phyloP scores from a whole-genome alignment of 2,797 vertebrate species.

The Rhodeus uyekii region DNA sequence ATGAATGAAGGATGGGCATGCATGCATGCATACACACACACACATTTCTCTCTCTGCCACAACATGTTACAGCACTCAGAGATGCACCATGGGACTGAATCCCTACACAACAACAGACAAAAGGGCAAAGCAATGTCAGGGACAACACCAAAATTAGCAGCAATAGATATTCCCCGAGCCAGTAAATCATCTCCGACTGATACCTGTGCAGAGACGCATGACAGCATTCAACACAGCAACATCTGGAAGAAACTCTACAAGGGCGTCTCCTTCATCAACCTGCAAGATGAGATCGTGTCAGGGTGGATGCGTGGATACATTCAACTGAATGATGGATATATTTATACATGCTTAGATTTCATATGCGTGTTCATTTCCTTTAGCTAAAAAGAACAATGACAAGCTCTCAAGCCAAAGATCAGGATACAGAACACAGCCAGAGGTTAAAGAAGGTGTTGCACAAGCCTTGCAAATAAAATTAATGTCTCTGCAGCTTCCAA shows the following conservation, averaged over 20 bases:
- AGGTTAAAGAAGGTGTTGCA: background rate
- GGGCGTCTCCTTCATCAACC: background rate
- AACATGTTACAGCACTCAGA: background rate
- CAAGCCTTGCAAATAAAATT: background rate
- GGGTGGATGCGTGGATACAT: background rate
- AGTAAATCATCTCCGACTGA: background rate
- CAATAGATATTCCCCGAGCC: background rate
- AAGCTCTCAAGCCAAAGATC: conserved; percentile 1
- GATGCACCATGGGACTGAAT: background rate
- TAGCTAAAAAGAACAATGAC: background rate
- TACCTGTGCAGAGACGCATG: background rate
- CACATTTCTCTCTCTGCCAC: background rate
- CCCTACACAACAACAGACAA: background rate
- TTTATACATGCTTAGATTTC: background rate
- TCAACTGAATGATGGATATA: background rate
- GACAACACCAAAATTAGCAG: conserved; percentile 1
- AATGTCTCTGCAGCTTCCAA: background rate
- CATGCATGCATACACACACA: no score
- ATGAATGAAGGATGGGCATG: no score
- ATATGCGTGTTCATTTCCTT: background rate
- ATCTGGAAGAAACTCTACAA: background rate
- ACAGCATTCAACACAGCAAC: background rate
- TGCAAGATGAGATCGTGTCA: background rate
- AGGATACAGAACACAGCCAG: conserved; percentile 7
- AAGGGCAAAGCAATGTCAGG: background rate